Conservation (phyloP, 2,888 invertebrate species). For the Auanema freiburgensis region DNA sequence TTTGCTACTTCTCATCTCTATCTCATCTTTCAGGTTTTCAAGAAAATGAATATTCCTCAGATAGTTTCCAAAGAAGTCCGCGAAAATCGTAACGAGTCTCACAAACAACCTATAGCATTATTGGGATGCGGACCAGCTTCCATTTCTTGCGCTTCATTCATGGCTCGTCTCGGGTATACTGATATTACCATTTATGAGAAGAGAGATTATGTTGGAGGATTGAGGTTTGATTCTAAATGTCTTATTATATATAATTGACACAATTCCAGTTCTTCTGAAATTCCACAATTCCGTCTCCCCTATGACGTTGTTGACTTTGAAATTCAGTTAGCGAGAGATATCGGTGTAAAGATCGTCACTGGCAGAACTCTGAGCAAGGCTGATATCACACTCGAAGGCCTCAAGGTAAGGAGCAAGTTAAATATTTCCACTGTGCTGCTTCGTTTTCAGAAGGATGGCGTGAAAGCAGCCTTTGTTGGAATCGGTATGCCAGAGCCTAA, state of each 20-base stretch:
- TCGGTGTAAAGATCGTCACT: slow-evolving; percentile 81
- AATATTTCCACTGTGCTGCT: no score
- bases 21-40: slow-evolving; percentile 71
- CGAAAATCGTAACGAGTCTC: slow-evolving; percentile 51
- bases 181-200: slow-evolving; percentile 91
- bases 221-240: slow-evolving; percentile 72
- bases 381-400: slow-evolving; percentile 70
- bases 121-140: slow-evolving; percentile 95
- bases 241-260: neutral
- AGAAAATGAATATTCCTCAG: slow-evolving; percentile 88
- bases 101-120: slow-evolving; percentile 73
- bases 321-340: slow-evolving; percentile 83
- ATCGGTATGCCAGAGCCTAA: slow-evolving; percentile 86
- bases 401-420: slow-evolving; percentile 65
- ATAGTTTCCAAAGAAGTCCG: slow-evolving; percentile 75
- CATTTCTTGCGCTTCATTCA: slow-evolving; percentile 91
- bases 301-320: slow-evolving; percentile 90
- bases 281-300: slow-evolving; percentile 94
- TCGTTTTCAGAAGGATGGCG: slow-evolving; percentile 31
- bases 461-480: slow-evolving; percentile 73
- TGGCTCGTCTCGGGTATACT: slow-evolving; percentile 88
- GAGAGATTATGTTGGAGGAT: slow-evolving; percentile 81
- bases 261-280: slow-evolving; percentile 81
- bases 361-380: slow-evolving; percentile 74
- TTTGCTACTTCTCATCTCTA: neutral